These are phyloP conservation scores for Aythya baeri DNA, from an alignment of 2,113 vertebrate genomes.

Conservation along the genomic window DNA sequence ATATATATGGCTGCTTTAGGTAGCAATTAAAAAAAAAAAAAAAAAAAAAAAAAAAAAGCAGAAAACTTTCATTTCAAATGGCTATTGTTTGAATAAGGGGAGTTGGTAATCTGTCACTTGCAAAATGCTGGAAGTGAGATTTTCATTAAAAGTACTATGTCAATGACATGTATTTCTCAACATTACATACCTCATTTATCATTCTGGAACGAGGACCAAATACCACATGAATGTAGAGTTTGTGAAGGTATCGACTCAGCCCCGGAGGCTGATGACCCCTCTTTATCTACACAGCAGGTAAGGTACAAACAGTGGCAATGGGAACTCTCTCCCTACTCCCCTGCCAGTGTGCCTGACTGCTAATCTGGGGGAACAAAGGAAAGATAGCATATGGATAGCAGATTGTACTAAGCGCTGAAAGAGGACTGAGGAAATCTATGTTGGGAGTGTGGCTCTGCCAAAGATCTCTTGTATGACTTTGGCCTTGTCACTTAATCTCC, in stretches of 20 bases:
- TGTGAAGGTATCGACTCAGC: slow-evolving; percentile 55
- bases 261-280: slow-evolving; percentile 61
- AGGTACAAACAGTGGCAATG: slow-evolving; percentile 61
- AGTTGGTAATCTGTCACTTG: slow-evolving; percentile 29
- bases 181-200: slow-evolving; percentile 52
- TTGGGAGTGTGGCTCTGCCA: slow-evolving; percentile 64
- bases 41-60: neutral
- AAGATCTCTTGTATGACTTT: slow-evolving; percentile 65
- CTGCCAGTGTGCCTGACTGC: slow-evolving; percentile 62
- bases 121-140: slow-evolving; percentile 30
- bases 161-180: slow-evolving; percentile 43
- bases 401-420: slow-evolving; percentile 59
- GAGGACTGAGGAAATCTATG: slow-evolving; percentile 68
- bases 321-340: slow-evolving; percentile 45
- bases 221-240: slow-evolving; percentile 41
- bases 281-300: slow-evolving; percentile 68
- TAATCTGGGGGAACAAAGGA: slow-evolving; percentile 63
- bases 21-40: neutral
- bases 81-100: neutral
- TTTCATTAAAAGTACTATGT: slow-evolving; percentile 19
- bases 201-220: slow-evolving; percentile 44
- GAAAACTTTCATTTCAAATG: neutral
- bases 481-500: slow-evolving; percentile 70
- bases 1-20: neutral
- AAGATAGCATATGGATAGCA: slow-evolving; percentile 71